Base-by-base conservation (phyloP, 2,113 vertebrate genomes). In the Nannobrachium achirus region DNA sequence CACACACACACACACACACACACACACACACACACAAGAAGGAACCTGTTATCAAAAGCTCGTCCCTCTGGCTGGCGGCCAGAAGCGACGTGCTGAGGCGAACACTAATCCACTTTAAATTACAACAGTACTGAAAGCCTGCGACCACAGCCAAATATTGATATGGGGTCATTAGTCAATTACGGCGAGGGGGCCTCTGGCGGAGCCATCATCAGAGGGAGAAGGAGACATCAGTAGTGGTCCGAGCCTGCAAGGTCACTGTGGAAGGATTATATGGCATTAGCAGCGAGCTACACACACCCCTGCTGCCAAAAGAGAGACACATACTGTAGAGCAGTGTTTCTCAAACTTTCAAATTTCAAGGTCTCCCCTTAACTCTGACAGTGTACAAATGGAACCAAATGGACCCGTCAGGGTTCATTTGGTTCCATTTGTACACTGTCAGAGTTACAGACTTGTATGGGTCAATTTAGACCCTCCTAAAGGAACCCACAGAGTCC, bases 21-120 rank as follows among this genome's bases (percentile, higher is more conserved):
- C 69, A 52, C 73, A 70, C 58, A 73, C 83, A 77, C 76, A 63
- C 75, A 63, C 81, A 70, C 91, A 91, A 91, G 92, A 90, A 86
- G 81, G 77, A 92, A 93, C 93, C 89, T 92, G 92, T 89, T 89
- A 89, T 84, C 82, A 76, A 88, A 85, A 82, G 83, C 89, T 88
- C 39, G 83, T 84, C 86, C 84, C 78, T 67, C 83, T 93, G 92
- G 92, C 87, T 14, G 71, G 61, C 68, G 76, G 91, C 92, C 92
- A 93, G 85, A 89, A 86, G 80, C 69, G 89, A 91, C 88, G 86
- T 90, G 89, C 90, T 81, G 87, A 91, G 89, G 86, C 88, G 78
- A 87, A 88, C 82, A 86, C 88, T 91, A 91, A 92, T 92, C 90
- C 89, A 89, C 86, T 89, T 89, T 89, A 90, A 88, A 82, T 88